Base-by-base conservation (phyloP, 1,140 invertebrate genomes). In the Heterodera schachtii region DNA sequence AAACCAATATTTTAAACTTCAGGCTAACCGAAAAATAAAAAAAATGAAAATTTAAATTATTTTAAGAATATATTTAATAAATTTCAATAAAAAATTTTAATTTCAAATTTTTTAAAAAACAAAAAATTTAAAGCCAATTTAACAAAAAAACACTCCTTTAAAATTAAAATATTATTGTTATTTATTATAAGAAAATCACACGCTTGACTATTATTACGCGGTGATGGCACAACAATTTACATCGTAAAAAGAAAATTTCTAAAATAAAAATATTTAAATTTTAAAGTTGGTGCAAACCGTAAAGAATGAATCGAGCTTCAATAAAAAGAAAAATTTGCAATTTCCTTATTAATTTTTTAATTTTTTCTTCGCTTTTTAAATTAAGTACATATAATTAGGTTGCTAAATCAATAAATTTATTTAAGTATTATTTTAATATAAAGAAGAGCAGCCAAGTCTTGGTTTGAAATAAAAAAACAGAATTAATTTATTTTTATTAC, bases 291-390 rank as follows among this genome's bases (percentile, higher is more conserved):
- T 80, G 41, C 43, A 64, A 60, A 46, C 78, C 78, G 69, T 76
- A 44, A 79, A 79, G 78, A 76, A 79, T 49, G 78, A 79, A 73
- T 21, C 43, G 43, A 49, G 78, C 41, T 79, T 74, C 74, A 79
- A 79, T 46, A 44, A 79, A 47, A 79, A 79, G 44, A 70, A 43
- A 6, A 66, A 46, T 44, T 19, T 79, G 13, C 43, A 73, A 70
- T 79, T 79, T 75, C 66, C 66, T 21, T 79, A 79, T 75, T 79
- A 52, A 79, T 69, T 69, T 9, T 43, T 69, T 9, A 21, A 31
- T 9, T 43, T 69, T 9, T 43, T 9, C 19, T 69, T 8, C 19
- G 11, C 19, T 21, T 21, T 69, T 52, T 52, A 13, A 52, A 52
- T 52, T 9, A 9, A 9, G 49, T 9, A 9, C 13, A 1, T 9